Base-by-base conservation (phyloP, 2,888 invertebrate species). In the Leptinotarsa haldemani region DNA sequence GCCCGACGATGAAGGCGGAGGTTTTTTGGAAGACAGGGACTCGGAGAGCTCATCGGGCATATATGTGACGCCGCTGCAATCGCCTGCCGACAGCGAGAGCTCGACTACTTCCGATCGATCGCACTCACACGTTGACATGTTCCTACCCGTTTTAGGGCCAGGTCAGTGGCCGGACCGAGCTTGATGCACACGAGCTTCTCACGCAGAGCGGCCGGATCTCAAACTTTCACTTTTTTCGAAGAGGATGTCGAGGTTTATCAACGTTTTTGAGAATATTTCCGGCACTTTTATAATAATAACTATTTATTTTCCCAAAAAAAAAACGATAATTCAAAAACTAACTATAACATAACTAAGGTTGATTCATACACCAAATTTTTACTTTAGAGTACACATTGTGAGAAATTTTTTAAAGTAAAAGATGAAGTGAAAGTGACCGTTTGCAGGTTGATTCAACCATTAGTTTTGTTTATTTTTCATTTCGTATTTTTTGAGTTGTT, bases 111-210 rank as follows among this genome's bases (percentile, higher is more conserved):
- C 77, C 71, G 81, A 81, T 78, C 82, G 80, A 74, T 82, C 80
- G 80, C 69, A 73, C 69, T 80, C 81, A 74, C 73, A 76, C 77
- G 78, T 82, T 81, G 83, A 84, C 84, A 80, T 81, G 82, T 84
- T 80, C 83, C 83, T 82, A 81, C 83, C 82, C 83, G 85, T 85
- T 86, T 87, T 85, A 82, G 85, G 86, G 85, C 87, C 87, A 88
- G 88, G 88, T 88, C 88, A 88, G 88, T 87, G 85, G 70, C 87
- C 78, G 89, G 89, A 82, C 88, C 88, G 78, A 80, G 83, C 84
- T 83, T 83, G 74, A 82, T 79, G 81, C 82, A 82, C 82, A 82
- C 82, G 75, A 82, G 83, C 83, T 83, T 82, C 77, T 82, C 82
- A 83, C 82, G 82, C 83, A 78, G 80, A 72, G 76, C 77, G 71